These are phyloP conservation scores for Parasteatoda lunata DNA, from an alignment of 2,888 invertebrate species.

Conservation along the genomic window DNA sequence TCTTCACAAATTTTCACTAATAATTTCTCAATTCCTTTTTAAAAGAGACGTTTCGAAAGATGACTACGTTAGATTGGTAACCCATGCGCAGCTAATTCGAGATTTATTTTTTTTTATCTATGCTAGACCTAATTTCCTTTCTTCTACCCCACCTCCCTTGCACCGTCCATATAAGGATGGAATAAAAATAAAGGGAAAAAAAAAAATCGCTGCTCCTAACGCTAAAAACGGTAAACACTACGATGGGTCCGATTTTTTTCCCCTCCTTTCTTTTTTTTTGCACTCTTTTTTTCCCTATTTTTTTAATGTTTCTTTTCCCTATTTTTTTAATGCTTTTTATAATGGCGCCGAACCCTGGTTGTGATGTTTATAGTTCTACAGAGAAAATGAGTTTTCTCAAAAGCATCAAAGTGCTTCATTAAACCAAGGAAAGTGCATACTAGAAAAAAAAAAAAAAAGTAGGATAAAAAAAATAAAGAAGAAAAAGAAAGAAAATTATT, in stretches of 20 bases:
- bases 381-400: slow-evolving; percentile 66
- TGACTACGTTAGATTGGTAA: slow-evolving; percentile 53
- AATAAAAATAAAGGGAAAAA: slow-evolving; percentile 54
- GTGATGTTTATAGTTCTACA: slow-evolving; percentile 62
- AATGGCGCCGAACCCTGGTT: slow-evolving; percentile 61
- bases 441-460: neutral
- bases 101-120: slow-evolving; percentile 65
- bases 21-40: slow-evolving; percentile 6
- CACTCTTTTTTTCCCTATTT: slow-evolving; percentile 10
- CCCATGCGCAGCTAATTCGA: slow-evolving; percentile 60
- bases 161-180: slow-evolving; percentile 50
- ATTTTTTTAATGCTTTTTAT: slow-evolving; percentile 67
- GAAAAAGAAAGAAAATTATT: slow-evolving; percentile 57
- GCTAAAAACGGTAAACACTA: slow-evolving; percentile 66
- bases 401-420: slow-evolving; percentile 67
- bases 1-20: slow-evolving; percentile 6
- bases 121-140: slow-evolving; percentile 68
- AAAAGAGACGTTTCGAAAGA: slow-evolving; percentile 54
- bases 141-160: slow-evolving; percentile 21
- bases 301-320: slow-evolving; percentile 26
- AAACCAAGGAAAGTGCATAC: slow-evolving; percentile 53
- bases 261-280: neutral
- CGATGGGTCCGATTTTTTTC: slow-evolving; percentile 28
- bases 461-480: neutral
- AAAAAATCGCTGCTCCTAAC: slow-evolving; percentile 55